Evolutionary conservation across 2,797 vertebrate species (phyloP), one percentile per base, ranked within the genome.

Genomic region (Caiman crocodilus): DNA sequence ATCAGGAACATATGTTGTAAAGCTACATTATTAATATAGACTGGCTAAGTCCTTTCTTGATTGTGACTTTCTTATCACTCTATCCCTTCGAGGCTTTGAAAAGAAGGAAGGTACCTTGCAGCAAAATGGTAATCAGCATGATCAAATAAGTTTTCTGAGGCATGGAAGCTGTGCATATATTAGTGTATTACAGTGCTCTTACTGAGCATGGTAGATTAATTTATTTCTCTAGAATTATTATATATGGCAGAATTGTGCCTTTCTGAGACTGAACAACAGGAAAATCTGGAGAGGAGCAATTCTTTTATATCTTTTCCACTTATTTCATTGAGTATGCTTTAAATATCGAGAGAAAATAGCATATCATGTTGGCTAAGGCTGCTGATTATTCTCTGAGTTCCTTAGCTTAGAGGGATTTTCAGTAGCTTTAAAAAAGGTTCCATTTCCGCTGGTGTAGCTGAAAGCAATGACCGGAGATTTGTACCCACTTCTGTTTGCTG

Each of bases 381-480:
- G 42, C 92, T 87, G 11, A 75, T 84, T 90, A 50, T 14, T 84
- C 23, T 60, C 75, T 56, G 1, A 1, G 13, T 74, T 89, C n/a
- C 90, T 84, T 6, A 83, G 16, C 76, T 94, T 92, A 58, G n/a
- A 76, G 21, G 16, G 17, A 74, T 89, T 76, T 84, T 85, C 80
- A 88, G 9, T 55, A 55, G 9, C n/a, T 92, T 88, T 74, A 61
- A 87, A 80, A 79, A n/a, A 67, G 3, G 18, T 90, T 93, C 85
- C 85, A 23, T 21, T 21, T 86, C 14, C 73, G 64, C 84, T 77
- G 23, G 28, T 71, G 35, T 73, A 84, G 35, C 58, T 21, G 26
- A 93, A 90, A 25, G 25, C 14, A 82, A 23, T 75, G 18, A 18
- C 7, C 3, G 59, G 10, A 85, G 75, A 87, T 50, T 23, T 59